Conservation (phyloP, 2,888 invertebrate genomes). For the Helleia helle region DNA sequence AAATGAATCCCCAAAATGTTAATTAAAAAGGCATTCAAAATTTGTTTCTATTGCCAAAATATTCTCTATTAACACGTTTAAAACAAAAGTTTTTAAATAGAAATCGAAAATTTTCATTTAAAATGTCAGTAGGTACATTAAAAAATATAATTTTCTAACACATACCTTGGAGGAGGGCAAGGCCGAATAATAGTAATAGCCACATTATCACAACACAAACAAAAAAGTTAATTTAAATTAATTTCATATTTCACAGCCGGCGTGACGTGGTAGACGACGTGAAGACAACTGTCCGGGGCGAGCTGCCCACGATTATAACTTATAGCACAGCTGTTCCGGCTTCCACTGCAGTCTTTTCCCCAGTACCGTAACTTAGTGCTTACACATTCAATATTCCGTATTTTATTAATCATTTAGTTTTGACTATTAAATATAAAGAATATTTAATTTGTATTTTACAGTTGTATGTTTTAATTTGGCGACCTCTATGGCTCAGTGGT, state of each 20-base stretch:
- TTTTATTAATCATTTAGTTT: background rate
- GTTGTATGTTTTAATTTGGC: too few species aligned
- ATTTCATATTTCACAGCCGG: background rate
- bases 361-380: background rate
- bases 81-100: too few species aligned
- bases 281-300: background rate
- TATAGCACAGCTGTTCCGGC: background rate
- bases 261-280: background rate
- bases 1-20: too few species aligned
- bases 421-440: too few species aligned
- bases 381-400: background rate
- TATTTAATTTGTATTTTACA: too few species aligned
- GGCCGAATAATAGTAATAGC: background rate
- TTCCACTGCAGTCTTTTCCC: background rate
- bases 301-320: background rate
- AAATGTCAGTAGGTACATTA: too few species aligned
- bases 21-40: too few species aligned
- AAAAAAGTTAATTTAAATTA: background rate
- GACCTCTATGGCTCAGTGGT: too few species aligned
- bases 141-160: slow-evolving; percentile 1
- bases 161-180: slow-evolving; percentile 3
- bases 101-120: too few species aligned
- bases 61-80: too few species aligned
- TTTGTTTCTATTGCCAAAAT: too few species aligned
- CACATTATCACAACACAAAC: slow-evolving; percentile 2